These are phyloP conservation scores for Diarsia brunnea DNA, from an alignment of 2,888 invertebrate genomes.

Conservation along the genomic window DNA sequence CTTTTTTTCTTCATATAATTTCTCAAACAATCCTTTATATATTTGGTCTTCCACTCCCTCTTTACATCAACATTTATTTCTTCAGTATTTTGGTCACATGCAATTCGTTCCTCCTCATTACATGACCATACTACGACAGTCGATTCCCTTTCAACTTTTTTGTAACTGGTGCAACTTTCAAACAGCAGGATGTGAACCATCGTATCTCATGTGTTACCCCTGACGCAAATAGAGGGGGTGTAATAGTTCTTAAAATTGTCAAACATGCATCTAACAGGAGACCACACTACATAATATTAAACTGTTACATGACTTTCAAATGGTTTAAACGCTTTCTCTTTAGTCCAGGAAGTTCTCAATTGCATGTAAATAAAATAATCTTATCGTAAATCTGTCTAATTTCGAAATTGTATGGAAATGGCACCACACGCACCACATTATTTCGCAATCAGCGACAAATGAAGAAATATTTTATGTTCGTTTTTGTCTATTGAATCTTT, in stretches of 20 bases:
- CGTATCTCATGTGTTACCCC: not conserved
- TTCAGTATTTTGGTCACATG: too few species aligned
- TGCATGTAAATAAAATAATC: conserved; percentile 13
- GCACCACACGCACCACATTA: not conserved
- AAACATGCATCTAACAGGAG: not conserved
- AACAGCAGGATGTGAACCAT: not conserved
- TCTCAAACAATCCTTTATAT: too few species aligned
- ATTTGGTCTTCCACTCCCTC: too few species aligned
- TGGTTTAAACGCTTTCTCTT: conserved; percentile 22
- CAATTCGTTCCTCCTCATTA: too few species aligned
- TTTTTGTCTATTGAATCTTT: not conserved
- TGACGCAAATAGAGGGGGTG: not conserved
- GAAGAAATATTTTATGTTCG: not conserved
- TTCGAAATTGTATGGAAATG: conserved; percentile 7
- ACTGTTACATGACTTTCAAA: conserved; percentile 4
- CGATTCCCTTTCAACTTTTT: too few species aligned
- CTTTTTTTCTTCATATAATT: too few species aligned
- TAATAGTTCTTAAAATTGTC: not conserved
- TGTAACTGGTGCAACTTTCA: too few species aligned
- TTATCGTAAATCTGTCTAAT: not conserved
- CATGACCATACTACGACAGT: too few species aligned
- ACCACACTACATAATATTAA: too few species aligned
- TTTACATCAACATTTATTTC: too few species aligned
- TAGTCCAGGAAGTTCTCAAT: conserved; percentile 10
- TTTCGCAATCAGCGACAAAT: not conserved